Conservation (phyloP, 2,797 vertebrate species). For the Melanitta fusca region DNA sequence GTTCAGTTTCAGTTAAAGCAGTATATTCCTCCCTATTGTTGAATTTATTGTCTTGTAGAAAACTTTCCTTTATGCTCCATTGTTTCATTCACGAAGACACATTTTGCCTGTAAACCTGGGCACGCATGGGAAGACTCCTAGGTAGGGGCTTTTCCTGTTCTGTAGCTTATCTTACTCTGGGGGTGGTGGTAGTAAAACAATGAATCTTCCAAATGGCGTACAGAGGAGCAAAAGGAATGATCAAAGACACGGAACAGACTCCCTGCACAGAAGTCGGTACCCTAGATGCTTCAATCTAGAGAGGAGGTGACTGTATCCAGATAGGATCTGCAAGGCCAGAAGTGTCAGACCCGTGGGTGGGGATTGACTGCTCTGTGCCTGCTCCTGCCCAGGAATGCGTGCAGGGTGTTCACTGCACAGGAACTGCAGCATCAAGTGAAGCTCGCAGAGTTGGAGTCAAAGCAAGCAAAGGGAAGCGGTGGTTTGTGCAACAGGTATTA, state of each 20-base stretch:
- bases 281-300: background rate
- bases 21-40: background rate
- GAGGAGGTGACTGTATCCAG: background rate
- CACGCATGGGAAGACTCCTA: background rate
- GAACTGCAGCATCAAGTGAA: background rate
- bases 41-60: background rate
- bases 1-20: background rate
- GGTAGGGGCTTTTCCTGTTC: background rate
- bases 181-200: background rate
- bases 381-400: background rate
- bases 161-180: background rate
- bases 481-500: background rate
- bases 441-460: background rate
- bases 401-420: background rate
- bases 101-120: background rate
- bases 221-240: background rate
- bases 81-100: background rate
- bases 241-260: background rate
- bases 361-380: background rate
- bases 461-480: constrained; percentile 18
- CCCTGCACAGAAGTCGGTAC: background rate
- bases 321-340: background rate
- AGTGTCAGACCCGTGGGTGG: background rate
- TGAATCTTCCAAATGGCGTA: background rate
- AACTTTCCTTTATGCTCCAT: background rate